Conservation (phyloP, 2,888 invertebrate species). For the Agriopis aurantiaria region DNA sequence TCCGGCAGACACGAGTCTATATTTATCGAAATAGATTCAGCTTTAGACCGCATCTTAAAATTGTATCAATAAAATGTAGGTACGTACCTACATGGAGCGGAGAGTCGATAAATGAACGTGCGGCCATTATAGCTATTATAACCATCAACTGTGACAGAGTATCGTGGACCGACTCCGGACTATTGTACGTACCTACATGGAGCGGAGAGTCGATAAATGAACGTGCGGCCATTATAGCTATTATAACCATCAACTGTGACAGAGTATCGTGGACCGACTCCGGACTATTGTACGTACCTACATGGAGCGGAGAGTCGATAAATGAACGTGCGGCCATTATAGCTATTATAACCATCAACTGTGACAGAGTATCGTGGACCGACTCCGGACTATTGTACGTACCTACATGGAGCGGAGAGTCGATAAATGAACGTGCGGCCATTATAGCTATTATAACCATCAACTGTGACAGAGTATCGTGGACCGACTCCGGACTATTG, state of each 20-base stretch:
- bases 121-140: slow-evolving; percentile 18
- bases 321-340: slow-evolving; percentile 49
- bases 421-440: slow-evolving; percentile 55
- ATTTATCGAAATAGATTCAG: slow-evolving; percentile 40
- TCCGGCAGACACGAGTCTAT: slow-evolving; percentile 28
- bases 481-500: slow-evolving; percentile 10
- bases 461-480: slow-evolving; percentile 22
- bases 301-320: slow-evolving; percentile 60
- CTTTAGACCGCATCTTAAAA: slow-evolving; percentile 47
- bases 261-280: slow-evolving; percentile 28
- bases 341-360: slow-evolving; percentile 15
- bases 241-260: slow-evolving; percentile 18
- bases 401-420: slow-evolving; percentile 58
- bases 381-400: too few species aligned
- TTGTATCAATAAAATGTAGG: slow-evolving; percentile 56
- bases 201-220: slow-evolving; percentile 59
- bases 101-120: slow-evolving; percentile 59
- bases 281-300: too few species aligned
- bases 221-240: slow-evolving; percentile 41
- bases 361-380: slow-evolving; percentile 31
- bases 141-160: slow-evolving; percentile 20
- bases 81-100: too few species aligned
- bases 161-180: slow-evolving; percentile 17
- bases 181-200: too few species aligned
- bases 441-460: slow-evolving; percentile 19